These are phyloP conservation scores for Gnathonemus longibarbis DNA, from an alignment of 2,113 vertebrate genomes.

Conservation along the genomic window DNA sequence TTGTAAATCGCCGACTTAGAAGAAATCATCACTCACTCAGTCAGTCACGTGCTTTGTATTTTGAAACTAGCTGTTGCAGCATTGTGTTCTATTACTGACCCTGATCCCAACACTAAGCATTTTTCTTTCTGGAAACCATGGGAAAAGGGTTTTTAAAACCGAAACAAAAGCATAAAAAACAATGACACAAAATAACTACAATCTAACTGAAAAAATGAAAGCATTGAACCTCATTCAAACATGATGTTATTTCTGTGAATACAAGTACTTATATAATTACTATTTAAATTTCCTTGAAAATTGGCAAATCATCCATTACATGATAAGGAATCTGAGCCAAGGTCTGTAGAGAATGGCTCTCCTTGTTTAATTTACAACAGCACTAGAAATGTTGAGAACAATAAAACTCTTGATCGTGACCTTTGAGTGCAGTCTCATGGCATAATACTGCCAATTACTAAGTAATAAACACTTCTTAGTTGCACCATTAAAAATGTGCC, in stretches of 20 bases:
- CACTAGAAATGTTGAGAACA: neutral
- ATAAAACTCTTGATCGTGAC: neutral
- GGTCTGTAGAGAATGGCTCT: neutral
- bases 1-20: conserved; percentile 13
- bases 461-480: neutral
- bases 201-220: neutral
- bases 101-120: neutral
- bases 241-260: neutral
- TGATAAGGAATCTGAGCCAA: neutral
- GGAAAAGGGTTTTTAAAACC: neutral
- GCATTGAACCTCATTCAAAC: neutral
- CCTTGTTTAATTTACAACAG: neutral
- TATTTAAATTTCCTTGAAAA: neutral
- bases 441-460: neutral
- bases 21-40: conserved; percentile 2
- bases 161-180: neutral
- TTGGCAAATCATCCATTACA: neutral
- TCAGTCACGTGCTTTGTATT: neutral
- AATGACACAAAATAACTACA: neutral
- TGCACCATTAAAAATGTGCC: neutral
- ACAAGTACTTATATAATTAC: neutral
- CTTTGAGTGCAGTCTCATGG: neutral
- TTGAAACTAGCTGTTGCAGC: neutral
- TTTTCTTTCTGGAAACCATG: neutral
- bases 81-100: neutral